Percentiles rank a stretch among this genome's conserved stretches.
Evolutionary conservation across 2,797 vertebrate species (phyloP).

Genomic region (Eutrigla gurnardus): DNA sequence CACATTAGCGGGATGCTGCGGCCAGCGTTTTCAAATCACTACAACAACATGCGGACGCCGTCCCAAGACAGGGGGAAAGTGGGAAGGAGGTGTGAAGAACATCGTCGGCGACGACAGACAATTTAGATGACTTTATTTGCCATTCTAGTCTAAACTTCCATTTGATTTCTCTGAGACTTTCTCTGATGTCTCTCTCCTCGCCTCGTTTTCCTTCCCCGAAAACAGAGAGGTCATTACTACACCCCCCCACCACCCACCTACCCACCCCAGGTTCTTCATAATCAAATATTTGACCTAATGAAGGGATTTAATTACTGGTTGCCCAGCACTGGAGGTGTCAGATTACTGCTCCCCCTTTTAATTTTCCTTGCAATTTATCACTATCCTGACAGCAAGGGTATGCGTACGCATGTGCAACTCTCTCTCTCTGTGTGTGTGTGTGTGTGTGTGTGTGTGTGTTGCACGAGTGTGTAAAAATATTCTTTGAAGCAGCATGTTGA

Average conservation of each 20-base stretch:
- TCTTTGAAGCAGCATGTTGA: slow-evolving; percentile 63
- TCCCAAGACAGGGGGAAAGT: slow-evolving; percentile 54
- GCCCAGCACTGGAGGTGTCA: slow-evolving; percentile 71
- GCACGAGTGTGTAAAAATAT: slow-evolving; percentile 42
- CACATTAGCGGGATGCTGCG: slow-evolving; percentile 79
- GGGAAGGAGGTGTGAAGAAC: slow-evolving; percentile 59
- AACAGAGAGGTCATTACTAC: slow-evolving; percentile 68
- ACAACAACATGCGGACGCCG: slow-evolving; percentile 60
- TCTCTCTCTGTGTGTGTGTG: slow-evolving; percentile 31
- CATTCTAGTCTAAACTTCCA: slow-evolving; percentile 20
- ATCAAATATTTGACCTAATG: slow-evolving; percentile 85
- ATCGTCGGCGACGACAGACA: slow-evolving; percentile 37
- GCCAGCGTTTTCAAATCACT: slow-evolving; percentile 65
- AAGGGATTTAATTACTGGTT: slow-evolving; percentile 85
- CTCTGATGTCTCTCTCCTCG: slow-evolving; percentile 2
- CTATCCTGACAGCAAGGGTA: slow-evolving; percentile 68
- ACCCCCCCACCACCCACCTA: slow-evolving; percentile 11
- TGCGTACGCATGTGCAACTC: slow-evolving; percentile 40
- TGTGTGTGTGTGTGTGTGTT: slow-evolving; percentile 28
- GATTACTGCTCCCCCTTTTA: slow-evolving; percentile 77
- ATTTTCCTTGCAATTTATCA: slow-evolving; percentile 82
- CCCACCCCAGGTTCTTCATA: slow-evolving; percentile 66
- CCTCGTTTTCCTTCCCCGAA: slow-evolving; percentile 9
- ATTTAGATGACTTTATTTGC: slow-evolving; percentile 39
- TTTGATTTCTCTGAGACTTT: slow-evolving; percentile 11